A percentile compares a stretch with the other conserved stretches of the same genome.
These are phyloP conservation scores for Meloidogyne hapla DNA, from an alignment of 1,140 invertebrate genomes.

Conservation along the genomic window DNA sequence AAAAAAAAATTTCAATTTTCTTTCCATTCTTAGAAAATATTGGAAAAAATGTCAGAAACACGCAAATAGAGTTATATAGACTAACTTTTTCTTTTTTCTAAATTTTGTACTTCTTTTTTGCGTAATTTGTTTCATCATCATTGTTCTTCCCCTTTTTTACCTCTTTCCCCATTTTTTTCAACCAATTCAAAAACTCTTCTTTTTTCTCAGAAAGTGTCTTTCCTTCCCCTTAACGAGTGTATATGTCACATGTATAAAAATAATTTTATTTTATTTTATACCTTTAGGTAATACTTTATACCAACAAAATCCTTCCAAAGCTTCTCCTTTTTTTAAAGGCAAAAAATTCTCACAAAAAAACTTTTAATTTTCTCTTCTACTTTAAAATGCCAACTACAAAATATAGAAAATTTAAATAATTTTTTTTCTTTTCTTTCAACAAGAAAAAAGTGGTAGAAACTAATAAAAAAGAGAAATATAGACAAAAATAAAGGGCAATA, in stretches of 20 bases:
- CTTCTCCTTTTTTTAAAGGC: neutral
- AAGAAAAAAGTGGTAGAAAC: neutral
- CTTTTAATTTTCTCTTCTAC: neutral
- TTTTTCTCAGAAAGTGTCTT: neutral
- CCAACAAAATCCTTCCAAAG: neutral
- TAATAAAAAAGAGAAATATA: neutral
- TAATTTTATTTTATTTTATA: neutral
- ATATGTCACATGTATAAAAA: neutral
- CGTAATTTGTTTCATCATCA: neutral
- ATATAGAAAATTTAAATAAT: constrained; percentile 1
- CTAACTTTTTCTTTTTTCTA: neutral
- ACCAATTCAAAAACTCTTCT: neutral
- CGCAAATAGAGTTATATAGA: too few species aligned
- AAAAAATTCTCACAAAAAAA: neutral
- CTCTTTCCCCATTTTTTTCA: neutral
- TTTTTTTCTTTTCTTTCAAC: neutral
- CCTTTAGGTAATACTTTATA: neutral
- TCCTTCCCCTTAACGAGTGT: neutral
- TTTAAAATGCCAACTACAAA: constrained; percentile 1
- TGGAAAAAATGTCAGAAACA: neutral
- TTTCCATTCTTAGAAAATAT: too few species aligned
- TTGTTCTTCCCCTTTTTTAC: neutral
- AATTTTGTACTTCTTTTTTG: neutral
- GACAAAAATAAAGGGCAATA: too few species aligned
- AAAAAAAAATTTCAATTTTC: too few species aligned